Conservation (phyloP, 2,797 vertebrate genomes). For the Squalus acanthias region DNA sequence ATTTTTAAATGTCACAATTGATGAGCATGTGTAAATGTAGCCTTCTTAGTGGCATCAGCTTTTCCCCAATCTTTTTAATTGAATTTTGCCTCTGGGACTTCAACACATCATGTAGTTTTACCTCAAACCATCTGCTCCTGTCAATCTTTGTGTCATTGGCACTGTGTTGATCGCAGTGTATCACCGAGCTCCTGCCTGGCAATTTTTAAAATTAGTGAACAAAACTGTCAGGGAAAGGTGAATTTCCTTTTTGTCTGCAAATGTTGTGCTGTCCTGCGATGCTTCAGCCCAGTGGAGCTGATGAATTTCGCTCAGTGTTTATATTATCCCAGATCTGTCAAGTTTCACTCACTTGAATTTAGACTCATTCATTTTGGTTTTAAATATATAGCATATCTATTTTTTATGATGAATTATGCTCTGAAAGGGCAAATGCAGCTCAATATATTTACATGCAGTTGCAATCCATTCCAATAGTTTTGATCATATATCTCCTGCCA, state of each 20-base stretch:
- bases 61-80: slow-evolving; percentile 15
- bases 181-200: neutral
- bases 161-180: neutral
- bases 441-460: neutral
- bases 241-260: neutral
- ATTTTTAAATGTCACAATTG: neutral
- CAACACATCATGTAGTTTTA: neutral
- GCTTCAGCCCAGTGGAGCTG: neutral
- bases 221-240: neutral
- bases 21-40: neutral
- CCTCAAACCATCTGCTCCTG: slow-evolving; percentile 28
- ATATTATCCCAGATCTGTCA: neutral
- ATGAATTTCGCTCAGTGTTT: neutral
- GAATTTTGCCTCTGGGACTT: slow-evolving; percentile 12
- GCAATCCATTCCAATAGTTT: neutral
- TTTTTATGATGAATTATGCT: neutral
- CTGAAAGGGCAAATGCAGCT: neutral
- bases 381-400: neutral
- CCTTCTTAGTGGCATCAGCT: neutral
- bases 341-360: neutral
- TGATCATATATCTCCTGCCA: neutral
- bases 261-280: neutral
- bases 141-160: slow-evolving; percentile 30
- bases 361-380: slow-evolving; percentile 11
- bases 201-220: neutral